A percentile compares a stretch with the other conserved stretches of the same genome.
Conservation (phyloP, 2,113 vertebrate species). For the Erinaceus europaeus region DNA sequence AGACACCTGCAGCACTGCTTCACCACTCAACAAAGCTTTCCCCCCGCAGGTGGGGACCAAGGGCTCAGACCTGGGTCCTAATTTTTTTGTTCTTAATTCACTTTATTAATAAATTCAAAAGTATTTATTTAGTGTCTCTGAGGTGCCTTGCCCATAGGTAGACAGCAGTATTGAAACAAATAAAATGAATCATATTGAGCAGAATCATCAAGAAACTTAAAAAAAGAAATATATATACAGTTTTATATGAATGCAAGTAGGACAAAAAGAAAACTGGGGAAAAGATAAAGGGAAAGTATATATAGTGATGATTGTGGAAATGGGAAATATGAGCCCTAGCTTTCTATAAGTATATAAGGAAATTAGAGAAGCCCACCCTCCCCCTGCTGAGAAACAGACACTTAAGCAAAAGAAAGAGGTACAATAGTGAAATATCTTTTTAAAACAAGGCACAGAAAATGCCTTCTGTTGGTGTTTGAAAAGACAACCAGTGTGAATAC, state of each 20-base stretch:
- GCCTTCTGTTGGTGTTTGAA: no score
- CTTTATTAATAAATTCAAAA: conserved; percentile 2
- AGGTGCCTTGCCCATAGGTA: background rate
- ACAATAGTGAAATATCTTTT: no score
- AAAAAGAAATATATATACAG: background rate
- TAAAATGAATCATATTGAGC: background rate
- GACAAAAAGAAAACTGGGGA: background rate
- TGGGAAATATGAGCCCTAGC: background rate
- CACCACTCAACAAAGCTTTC: no score
- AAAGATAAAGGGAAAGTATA: background rate
- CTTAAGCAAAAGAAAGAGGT: no score
- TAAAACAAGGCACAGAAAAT: no score
- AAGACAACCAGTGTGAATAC: background rate
- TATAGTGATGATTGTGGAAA: background rate
- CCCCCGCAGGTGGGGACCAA: no score
- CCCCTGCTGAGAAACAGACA: no score
- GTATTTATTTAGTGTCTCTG: background rate
- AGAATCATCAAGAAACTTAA: background rate
- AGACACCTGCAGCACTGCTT: no score
- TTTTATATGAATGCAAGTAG: background rate
- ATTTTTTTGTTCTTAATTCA: background rate
- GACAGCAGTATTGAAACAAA: background rate
- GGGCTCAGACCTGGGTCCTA: no score
- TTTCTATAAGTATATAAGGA: background rate
- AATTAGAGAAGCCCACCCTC: background rate